Percentiles rank a stretch among this genome's conserved stretches.
phyloP scores from a whole-genome alignment of 2,113 vertebrate genomes.

The Marmota flaviventris region DNA sequence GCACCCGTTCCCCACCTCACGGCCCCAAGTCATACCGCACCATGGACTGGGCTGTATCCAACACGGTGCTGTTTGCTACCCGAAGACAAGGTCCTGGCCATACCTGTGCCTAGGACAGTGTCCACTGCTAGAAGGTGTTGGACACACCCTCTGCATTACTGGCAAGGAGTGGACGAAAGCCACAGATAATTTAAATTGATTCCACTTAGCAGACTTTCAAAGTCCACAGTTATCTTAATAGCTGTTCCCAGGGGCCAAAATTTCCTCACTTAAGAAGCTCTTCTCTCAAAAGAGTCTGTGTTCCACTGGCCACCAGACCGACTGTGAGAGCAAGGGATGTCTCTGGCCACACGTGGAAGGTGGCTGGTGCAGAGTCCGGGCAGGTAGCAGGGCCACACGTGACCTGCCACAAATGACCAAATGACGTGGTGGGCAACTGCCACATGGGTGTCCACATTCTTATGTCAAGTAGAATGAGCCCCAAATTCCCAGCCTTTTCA shows the following conservation, averaged over 20 bases:
- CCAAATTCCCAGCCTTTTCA: background rate
- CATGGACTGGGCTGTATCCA: background rate
- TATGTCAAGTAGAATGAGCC: background rate
- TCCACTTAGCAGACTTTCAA: background rate
- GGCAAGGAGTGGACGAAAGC: background rate
- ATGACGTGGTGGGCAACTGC: background rate
- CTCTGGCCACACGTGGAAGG: background rate
- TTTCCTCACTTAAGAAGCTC: background rate
- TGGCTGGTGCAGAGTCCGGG: background rate
- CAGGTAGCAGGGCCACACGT: too few species aligned
- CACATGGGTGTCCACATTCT: background rate
- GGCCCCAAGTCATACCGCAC: background rate
- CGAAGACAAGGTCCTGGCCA: background rate
- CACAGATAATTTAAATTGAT: background rate
- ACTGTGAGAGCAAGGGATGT: background rate
- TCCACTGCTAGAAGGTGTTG: background rate
- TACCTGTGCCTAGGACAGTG: background rate
- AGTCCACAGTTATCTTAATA: background rate
- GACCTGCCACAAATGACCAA: background rate
- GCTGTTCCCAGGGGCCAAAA: background rate
- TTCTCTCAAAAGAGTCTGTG: background rate
- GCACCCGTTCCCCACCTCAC: fast-evolving
- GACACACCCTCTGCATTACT: background rate
- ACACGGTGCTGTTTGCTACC: too few species aligned
- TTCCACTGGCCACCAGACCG: background rate